Evolutionary conservation across 2,797 vertebrate species (phyloP).

Genomic region (Cottoperca gobio): DNA sequence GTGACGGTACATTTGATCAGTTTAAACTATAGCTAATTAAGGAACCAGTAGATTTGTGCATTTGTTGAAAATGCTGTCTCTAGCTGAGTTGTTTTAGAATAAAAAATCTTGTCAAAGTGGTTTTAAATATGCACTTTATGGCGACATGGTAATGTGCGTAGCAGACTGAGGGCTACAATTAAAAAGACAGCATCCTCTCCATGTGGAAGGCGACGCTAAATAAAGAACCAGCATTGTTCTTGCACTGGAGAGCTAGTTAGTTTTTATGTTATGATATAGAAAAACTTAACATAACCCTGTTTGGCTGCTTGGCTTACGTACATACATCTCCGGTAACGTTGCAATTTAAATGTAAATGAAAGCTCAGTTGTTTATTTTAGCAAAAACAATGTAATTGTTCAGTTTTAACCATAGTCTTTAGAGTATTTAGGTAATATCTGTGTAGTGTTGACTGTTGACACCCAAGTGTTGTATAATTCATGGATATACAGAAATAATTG

Average conservation of each 20-base stretch:
- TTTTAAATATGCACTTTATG: constrained; percentile 6
- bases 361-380: not conserved
- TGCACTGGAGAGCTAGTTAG: not conserved
- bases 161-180: not conserved
- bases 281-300: not conserved
- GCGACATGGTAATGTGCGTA: not conserved
- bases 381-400: too few species aligned
- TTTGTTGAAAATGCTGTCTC: not conserved
- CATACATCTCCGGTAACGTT: not conserved
- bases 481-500: too few species aligned
- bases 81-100: constrained; percentile 1
- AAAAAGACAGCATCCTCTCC: not conserved
- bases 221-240: not conserved
- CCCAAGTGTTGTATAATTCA: too few species aligned
- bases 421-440: not conserved
- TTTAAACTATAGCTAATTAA: not conserved
- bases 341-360: not conserved
- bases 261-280: not conserved
- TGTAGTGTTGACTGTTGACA: not conserved
- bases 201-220: not conserved
- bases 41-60: constrained; percentile 2
- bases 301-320: not conserved
- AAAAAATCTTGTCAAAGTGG: not conserved
- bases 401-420: not conserved
- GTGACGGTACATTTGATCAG: not conserved